Base-by-base conservation (phyloP, 2,797 vertebrate genomes). In the Centroberyx gerrardi region DNA sequence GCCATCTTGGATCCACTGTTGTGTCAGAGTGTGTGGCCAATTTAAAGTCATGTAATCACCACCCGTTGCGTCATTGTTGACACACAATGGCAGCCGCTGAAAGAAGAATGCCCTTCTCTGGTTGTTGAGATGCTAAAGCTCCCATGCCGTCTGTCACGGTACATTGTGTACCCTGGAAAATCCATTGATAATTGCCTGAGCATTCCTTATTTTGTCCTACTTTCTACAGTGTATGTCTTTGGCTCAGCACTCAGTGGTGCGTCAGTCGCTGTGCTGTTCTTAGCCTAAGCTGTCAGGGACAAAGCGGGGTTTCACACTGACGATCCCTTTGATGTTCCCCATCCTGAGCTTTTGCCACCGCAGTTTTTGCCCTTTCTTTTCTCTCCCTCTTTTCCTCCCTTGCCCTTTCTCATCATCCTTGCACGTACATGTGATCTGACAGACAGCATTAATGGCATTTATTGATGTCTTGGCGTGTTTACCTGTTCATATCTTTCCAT, bases 1-100 rank as follows among this genome's bases (percentile, higher is more conserved):
- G 93, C 85, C 95, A 97, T 93, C 94, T 96, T 96, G 92, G 92
- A 93, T 94, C 83, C 33, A 28, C 31, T 62, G 74, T 82, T 84
- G 76, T 82, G 53, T 82, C 80, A 83, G 89, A 83, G 56, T 70
- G 78, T 80, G 78, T 80, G 78, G 78, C 84, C 79, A 87, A 78
- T 90, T 76, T 68, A 82, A 68, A 90, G 84, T 81, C 67, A 66
- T 87, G 68, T 86, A 82, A 87, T 85, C 76, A 49, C 81, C 66
- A 74, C 62, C 65, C 51, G 5, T 52, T 31, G 58, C 8, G 53
- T 67, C 79, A 80, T 69, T 81, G 74, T 81, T 78, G 67, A 85
- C 15, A 62, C 48, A 38, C 54, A 69, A 76, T 77, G 73, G 77
- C 66, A 72, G 69, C 51, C 46, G 40, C 52, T 58, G 6, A 38